Percentiles rank a stretch among this genome's conserved stretches.
These are phyloP conservation scores for Drosophila mettleri DNA, from an alignment of 2,888 invertebrate species.

Conservation along the genomic window DNA sequence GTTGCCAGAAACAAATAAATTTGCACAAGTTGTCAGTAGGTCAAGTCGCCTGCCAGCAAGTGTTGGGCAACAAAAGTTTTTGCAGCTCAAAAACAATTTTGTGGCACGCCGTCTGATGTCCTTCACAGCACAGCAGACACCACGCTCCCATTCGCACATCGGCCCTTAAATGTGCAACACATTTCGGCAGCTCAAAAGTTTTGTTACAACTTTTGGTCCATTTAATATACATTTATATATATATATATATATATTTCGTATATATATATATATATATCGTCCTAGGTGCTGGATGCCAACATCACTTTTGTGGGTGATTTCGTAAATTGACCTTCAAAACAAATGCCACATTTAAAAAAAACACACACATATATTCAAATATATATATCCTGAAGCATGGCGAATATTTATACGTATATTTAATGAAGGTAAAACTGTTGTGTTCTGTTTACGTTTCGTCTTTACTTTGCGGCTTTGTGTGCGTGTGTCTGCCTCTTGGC, in stretches of 20 bases:
- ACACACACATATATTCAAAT: conserved; percentile 6
- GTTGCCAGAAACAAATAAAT: conserved; percentile 39
- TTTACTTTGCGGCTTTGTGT: conserved; percentile 50
- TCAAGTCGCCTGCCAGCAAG: conserved; percentile 61
- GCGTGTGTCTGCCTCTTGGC: conserved; percentile 21
- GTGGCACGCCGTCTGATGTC: conserved; percentile 35
- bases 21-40: conserved; percentile 55
- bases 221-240: conserved; percentile 61
- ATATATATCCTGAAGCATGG: conserved; percentile 14
- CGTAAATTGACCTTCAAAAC: conserved; percentile 70
- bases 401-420: conserved; percentile 74
- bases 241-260: conserved; percentile 51
- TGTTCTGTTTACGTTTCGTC: conserved; percentile 61
- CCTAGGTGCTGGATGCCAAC: conserved; percentile 39
- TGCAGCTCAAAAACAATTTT: conserved; percentile 30
- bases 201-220: conserved; percentile 71
- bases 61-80: conserved; percentile 62
- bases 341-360: conserved; percentile 45
- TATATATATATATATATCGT: conserved; percentile 35
- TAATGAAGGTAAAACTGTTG: conserved; percentile 73
- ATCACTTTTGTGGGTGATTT: conserved; percentile 39
- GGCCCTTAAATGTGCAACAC: conserved; percentile 20
- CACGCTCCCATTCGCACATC: background rate
- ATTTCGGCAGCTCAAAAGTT: conserved; percentile 52
- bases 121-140: conserved; percentile 35